Base-by-base conservation (phyloP, 2,113 vertebrate species). In the Microcebus murinus region DNA sequence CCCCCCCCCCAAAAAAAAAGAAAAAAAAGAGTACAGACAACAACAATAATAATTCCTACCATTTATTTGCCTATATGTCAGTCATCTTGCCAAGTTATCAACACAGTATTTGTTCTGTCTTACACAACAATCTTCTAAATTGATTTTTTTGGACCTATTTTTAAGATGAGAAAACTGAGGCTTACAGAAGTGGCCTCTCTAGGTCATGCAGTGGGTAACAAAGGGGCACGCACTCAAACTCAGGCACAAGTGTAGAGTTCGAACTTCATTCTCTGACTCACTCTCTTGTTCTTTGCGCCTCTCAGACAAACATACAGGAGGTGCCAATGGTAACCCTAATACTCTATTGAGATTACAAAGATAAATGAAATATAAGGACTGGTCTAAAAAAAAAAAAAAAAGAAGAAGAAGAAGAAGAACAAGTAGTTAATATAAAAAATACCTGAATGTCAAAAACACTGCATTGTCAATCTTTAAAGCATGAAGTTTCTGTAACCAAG, bases 401-500 rank as follows among this genome's bases (percentile, higher is more conserved):
- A 42, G 5, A 42, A 42, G 42, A 42, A 42, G 42, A 42, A 42
- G 42, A 42, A 42, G 42, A 42, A 42, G 42, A n/a, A 59, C 12
- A 86, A 50, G 90, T 6, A 93, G 61, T 34, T 92, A 80, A 95
- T 27, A 39, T 48, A 39, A 90, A 96, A 90, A 70, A 87, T 57
- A 34, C 0, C 6, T 36, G 29, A 71, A 83, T 45, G n/a, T 80
- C 36, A 74, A 76, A 86, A 77, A 70, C 12, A 57, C 0, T 31
- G 18, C 25, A 27, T 89, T 94, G 95, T 93, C 45, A 73, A 57
- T 87, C 55, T 86, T 59, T 80, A 74, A 74, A 87, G 52, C 25
- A 50, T 68, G 7, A 92, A 82, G 90, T 97, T 97, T 97, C 73
- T 96, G 89, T 91, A 92, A 97, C 94, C 17, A 97, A 97, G 84